phyloP scores from a whole-genome alignment of 2,888 invertebrate species.

The Mythimna albipuncta region DNA sequence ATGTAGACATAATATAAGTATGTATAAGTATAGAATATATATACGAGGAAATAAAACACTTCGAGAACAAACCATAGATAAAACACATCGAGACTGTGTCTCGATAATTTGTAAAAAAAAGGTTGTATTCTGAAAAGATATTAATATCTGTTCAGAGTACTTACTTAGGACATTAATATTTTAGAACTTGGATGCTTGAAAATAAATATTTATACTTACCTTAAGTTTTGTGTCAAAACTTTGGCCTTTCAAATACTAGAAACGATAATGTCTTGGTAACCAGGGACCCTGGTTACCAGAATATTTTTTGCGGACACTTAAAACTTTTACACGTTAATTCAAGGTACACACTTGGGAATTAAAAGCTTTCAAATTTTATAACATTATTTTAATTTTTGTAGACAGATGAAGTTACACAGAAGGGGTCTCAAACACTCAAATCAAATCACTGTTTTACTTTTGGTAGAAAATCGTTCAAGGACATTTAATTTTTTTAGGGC shows the following conservation, averaged over 20 bases:
- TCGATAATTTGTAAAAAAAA: no score
- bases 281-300: slow-evolving; percentile 1
- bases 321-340: slow-evolving; percentile 43
- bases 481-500: background rate
- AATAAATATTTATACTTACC: slow-evolving; percentile 6
- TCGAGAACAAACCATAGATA: no score
- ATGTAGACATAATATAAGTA: no score
- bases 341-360: slow-evolving; percentile 33
- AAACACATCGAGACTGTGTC: no score
- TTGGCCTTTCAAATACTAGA: slow-evolving; percentile 3
- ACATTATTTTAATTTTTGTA: background rate
- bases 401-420: background rate
- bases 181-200: slow-evolving; percentile 6
- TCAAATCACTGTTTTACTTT: background rate
- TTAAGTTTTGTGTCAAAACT: slow-evolving; percentile 36
- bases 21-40: no score
- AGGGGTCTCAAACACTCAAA: background rate
- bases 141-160: slow-evolving; percentile 25
- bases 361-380: slow-evolving; percentile 13
- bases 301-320: slow-evolving; percentile 19
- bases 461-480: background rate
- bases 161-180: background rate
- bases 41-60: no score
- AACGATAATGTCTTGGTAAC: background rate
- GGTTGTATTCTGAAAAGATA: slow-evolving; percentile 13